Evolutionary conservation across 92 coral and sea anemone species (phyloP).

Genomic region (Parazoanthus swiftii): DNA sequence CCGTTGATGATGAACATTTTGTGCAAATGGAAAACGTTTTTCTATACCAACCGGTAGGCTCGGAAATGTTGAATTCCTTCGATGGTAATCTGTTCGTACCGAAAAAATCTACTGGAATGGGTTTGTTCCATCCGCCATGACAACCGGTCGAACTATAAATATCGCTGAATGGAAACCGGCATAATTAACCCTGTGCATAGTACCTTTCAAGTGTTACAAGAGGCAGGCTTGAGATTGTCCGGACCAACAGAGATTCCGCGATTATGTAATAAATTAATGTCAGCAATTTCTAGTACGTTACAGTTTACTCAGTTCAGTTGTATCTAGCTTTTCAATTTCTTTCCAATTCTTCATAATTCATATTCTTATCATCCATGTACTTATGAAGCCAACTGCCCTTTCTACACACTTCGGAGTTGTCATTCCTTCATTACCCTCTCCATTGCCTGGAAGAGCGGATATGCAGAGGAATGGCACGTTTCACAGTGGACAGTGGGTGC

Average conservation of each 20-base stretch:
- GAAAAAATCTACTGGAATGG: too few species aligned
- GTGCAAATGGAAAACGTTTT: too few species aligned
- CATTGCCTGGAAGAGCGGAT: background rate
- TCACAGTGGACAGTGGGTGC: background rate
- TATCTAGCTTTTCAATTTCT: background rate
- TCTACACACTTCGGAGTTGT: background rate
- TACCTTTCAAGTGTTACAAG: background rate
- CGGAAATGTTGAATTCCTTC: too few species aligned
- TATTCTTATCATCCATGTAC: background rate
- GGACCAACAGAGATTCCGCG: background rate
- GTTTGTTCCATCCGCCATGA: too few species aligned
- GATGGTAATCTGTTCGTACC: too few species aligned
- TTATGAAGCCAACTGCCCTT: background rate
- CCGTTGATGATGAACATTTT: background rate
- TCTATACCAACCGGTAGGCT: background rate
- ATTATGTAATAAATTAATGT: background rate
- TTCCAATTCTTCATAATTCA: background rate
- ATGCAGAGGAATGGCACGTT: background rate
- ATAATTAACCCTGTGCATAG: too few species aligned
- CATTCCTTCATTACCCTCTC: background rate
- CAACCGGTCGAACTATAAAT: background rate
- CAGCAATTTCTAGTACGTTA: background rate
- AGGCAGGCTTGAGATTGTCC: background rate
- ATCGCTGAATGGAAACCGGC: background rate
- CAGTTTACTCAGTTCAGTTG: constrained; percentile 20